Evolutionary conservation across 2,888 invertebrate genomes (phyloP).

Genomic region (Apoderus coryli): DNA sequence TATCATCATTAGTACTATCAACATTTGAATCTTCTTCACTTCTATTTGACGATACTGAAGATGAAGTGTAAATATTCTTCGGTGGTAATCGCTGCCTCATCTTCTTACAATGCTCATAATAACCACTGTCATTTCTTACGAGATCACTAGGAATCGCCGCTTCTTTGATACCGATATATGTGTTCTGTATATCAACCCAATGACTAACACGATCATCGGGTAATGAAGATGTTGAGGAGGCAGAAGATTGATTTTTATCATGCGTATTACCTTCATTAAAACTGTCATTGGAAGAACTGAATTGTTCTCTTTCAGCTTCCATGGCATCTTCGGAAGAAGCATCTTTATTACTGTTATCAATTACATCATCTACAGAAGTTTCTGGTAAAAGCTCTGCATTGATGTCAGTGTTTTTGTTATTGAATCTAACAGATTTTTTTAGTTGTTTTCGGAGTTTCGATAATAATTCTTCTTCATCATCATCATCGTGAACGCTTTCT

Average conservation of each 20-base stretch:
- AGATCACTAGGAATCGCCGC: constrained; percentile 13
- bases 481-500: too few relatives aligned
- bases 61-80: constrained; percentile 25
- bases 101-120: constrained; percentile 29
- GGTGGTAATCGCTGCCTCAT: constrained; percentile 30
- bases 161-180: constrained; percentile 21
- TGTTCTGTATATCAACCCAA: constrained; percentile 31
- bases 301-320: too few relatives aligned
- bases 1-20: too few relatives aligned
- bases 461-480: too few relatives aligned
- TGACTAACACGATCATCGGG: constrained; percentile 26
- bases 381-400: constrained; percentile 15
- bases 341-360: too few relatives aligned
- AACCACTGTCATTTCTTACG: constrained; percentile 27
- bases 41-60: constrained; percentile 18
- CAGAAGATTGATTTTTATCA: too few relatives aligned
- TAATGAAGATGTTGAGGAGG: too few relatives aligned
- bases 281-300: too few relatives aligned
- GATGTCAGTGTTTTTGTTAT: constrained; percentile 26
- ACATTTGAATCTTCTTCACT: constrained; percentile 11
- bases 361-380: too few relatives aligned
- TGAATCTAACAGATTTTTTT: constrained; percentile 30
- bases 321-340: too few relatives aligned
- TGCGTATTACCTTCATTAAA: too few relatives aligned
- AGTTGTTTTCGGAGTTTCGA: constrained; percentile 26